Conservation (phyloP, 2,888 invertebrate genomes). For the Congeria kusceri region DNA sequence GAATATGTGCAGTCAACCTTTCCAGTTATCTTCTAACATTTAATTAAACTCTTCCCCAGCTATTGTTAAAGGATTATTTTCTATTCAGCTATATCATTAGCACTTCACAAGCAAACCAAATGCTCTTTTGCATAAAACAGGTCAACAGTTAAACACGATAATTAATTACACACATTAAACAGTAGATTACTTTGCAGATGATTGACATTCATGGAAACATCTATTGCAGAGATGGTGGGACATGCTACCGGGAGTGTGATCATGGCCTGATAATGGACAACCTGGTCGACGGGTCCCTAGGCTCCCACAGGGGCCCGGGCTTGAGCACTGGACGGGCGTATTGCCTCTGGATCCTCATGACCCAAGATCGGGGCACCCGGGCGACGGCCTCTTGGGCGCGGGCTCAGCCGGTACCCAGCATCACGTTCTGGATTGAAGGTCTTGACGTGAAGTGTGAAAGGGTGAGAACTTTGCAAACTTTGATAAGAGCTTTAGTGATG, state of each 20-base stretch:
- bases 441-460: conserved; percentile 74
- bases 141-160: no score
- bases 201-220: no score
- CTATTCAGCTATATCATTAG: no score
- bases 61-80: no score
- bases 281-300: conserved; percentile 92
- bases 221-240: conserved; percentile 89
- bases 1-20: no score
- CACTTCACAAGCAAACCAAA: no score
- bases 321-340: conserved; percentile 86
- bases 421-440: conserved; percentile 87
- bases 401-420: conserved; percentile 64
- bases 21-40: no score
- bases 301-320: conserved; percentile 87
- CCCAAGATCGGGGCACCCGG: conserved; percentile 86
- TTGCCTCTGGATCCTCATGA: conserved; percentile 92
- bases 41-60: no score
- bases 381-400: conserved; percentile 84
- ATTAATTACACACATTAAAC: no score
- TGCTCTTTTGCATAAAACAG: no score
- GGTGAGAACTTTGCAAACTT: conserved; percentile 69
- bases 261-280: conserved; percentile 89
- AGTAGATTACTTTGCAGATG: no score
- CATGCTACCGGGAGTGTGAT: conserved; percentile 94
- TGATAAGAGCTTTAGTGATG: no score